Conservation (phyloP, 2,797 vertebrate species). For the Diceros bicornis region DNA sequence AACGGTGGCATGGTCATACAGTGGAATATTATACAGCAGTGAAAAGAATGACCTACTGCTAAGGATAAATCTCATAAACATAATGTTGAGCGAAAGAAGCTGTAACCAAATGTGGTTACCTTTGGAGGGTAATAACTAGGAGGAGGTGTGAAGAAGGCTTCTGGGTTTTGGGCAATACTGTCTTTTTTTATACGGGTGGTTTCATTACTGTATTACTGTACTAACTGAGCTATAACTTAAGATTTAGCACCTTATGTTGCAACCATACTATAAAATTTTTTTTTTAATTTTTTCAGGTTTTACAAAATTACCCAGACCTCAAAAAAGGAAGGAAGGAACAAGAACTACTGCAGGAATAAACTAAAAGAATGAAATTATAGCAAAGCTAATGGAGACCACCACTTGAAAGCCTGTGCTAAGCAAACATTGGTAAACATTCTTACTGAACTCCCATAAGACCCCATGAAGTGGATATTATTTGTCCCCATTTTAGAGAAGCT, state of each 20-base stretch:
- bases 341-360: slow-evolving; percentile 51
- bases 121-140: neutral
- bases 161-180: neutral
- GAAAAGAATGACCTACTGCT: neutral
- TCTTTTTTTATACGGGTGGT: neutral
- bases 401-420: neutral
- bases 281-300: neutral
- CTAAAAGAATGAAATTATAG: neutral
- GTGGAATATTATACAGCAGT: neutral
- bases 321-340: neutral
- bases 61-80: neutral
- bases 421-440: neutral
- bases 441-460: neutral
- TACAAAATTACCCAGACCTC: neutral
- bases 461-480: neutral
- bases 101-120: neutral
- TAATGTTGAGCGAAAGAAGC: neutral
- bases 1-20: neutral
- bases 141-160: neutral
- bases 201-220: neutral
- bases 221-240: neutral
- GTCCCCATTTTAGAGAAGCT: neutral
- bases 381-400: neutral
- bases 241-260: neutral
- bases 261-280: neutral